Percentiles rank a stretch among this genome's conserved stretches.
These are phyloP conservation scores for Corythornis vintsioides DNA, from an alignment of 2,113 vertebrate species.

Conservation along the genomic window DNA sequence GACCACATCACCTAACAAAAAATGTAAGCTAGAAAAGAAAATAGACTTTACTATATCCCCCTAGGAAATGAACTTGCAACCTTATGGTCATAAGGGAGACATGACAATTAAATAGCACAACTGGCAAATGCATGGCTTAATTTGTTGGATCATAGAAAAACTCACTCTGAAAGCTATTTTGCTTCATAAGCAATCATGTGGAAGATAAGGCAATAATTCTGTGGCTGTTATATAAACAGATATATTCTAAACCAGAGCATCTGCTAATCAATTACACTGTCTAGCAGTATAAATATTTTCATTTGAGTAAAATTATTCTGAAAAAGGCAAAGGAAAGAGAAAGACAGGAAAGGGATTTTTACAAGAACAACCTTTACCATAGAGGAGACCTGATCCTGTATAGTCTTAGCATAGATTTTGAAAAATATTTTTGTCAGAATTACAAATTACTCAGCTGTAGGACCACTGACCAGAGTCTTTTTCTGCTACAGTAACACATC, in stretches of 20 bases:
- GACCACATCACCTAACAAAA: background rate
- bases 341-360: too few relatives aligned
- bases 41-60: background rate
- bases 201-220: background rate
- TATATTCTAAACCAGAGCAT: background rate
- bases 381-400: rapidly evolving
- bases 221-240: background rate
- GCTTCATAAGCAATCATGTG: background rate
- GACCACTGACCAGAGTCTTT: background rate
- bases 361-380: background rate
- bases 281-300: background rate
- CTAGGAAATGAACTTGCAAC: background rate
- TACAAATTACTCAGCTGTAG: background rate
- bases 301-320: background rate
- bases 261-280: background rate
- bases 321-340: too few relatives aligned
- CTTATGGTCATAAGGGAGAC: background rate
- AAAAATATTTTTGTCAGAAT: background rate
- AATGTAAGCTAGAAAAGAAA: background rate
- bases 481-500: background rate
- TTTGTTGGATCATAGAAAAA: background rate
- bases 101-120: background rate
- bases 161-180: background rate
- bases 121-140: background rate
- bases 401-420: background rate